Evolutionary conservation across 2,113 vertebrate species (phyloP).

Genomic region (Equus przewalskii): DNA sequence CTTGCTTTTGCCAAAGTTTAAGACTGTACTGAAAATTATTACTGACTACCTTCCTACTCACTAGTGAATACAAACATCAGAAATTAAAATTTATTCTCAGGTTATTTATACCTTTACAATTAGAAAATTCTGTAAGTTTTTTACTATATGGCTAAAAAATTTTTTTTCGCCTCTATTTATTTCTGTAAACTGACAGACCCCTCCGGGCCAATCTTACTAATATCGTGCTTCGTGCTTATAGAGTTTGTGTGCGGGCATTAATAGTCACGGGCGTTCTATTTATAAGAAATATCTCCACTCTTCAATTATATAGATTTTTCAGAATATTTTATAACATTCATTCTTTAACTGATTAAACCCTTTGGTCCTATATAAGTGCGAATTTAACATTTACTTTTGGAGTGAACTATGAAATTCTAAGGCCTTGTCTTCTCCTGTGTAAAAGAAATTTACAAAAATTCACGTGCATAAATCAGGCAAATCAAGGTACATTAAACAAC

Average conservation of each 20-base stretch:
- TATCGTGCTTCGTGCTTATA: background rate
- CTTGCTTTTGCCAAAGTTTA: background rate
- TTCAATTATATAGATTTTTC: background rate
- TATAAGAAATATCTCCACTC: background rate
- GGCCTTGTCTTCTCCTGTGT: background rate
- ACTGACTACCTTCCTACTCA: background rate
- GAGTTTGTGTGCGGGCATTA: background rate
- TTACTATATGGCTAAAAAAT: background rate
- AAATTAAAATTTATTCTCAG: background rate
- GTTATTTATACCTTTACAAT: background rate
- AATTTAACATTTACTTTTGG: slow-evolving; percentile 34
- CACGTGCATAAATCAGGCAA: background rate
- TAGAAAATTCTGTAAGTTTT: background rate
- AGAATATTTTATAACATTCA: background rate
- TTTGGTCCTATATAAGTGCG: background rate
- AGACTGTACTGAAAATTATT: background rate
- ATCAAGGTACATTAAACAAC: background rate
- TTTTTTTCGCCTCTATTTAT: background rate
- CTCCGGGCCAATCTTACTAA: background rate
- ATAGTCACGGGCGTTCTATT: background rate
- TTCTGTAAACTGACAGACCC: background rate
- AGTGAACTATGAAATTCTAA: slow-evolving; percentile 17
- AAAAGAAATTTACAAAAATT: background rate
- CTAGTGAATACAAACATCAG: background rate
- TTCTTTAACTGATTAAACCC: background rate